phyloP scores from a whole-genome alignment of 2,797 vertebrate species.

The Crenuchus spilurus region DNA sequence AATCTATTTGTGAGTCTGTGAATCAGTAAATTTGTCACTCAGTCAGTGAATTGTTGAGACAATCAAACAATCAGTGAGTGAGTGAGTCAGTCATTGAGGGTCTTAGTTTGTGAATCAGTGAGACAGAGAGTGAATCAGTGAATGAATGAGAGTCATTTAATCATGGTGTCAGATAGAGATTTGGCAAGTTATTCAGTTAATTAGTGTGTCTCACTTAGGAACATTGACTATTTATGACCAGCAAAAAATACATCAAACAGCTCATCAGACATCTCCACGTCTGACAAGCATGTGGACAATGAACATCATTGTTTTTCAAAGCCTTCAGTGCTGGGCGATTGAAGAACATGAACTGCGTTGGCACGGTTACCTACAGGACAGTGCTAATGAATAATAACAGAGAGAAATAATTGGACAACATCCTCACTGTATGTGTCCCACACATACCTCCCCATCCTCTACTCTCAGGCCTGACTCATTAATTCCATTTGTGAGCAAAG shows the following conservation, averaged over 20 bases:
- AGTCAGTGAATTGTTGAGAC: neutral
- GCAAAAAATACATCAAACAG: neutral
- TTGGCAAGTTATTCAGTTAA: too few species aligned
- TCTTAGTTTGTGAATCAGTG: too few species aligned
- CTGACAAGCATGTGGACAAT: neutral
- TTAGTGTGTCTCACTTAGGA: neutral
- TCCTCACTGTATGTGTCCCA: slow-evolving; percentile 5
- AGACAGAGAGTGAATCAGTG: neutral
- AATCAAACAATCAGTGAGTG: neutral
- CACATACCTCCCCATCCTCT: neutral
- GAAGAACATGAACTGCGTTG: slow-evolving; percentile 21
- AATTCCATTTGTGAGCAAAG: slow-evolving; percentile 52
- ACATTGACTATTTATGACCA: neutral
- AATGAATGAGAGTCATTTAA: too few species aligned
- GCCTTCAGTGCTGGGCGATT: neutral
- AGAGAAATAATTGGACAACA: slow-evolving; percentile 59
- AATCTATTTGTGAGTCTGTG: too few species aligned
- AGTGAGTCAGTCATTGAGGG: neutral
- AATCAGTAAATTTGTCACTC: neutral
- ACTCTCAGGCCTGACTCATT: slow-evolving; percentile 51
- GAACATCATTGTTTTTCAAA: slow-evolving; percentile 7
- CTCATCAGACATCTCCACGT: slow-evolving; percentile 5
- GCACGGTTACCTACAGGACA: slow-evolving; percentile 50
- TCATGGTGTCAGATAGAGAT: too few species aligned
- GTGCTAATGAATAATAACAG: slow-evolving; percentile 47